phyloP scores from a whole-genome alignment of 2,888 invertebrate genomes.

The Hirtodrosophila duncani region DNA sequence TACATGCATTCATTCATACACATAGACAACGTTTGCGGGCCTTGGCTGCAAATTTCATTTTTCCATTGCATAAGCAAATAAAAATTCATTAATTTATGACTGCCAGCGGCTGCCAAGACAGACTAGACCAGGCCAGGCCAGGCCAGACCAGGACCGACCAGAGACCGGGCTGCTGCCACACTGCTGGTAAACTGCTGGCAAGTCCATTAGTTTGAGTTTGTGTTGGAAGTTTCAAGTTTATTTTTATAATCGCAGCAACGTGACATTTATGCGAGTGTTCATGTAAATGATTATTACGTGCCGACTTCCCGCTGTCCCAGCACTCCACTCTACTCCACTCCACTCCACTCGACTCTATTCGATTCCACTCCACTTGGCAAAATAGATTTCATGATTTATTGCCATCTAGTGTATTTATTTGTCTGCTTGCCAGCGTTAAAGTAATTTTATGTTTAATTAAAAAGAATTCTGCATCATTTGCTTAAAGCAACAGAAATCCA shows the following conservation, averaged over 20 bases:
- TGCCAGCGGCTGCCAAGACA: conserved; percentile 50
- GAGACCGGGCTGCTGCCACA: not conserved
- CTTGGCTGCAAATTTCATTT: conserved; percentile 47
- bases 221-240: conserved; percentile 53
- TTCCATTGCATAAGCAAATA: conserved; percentile 70
- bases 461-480: conserved; percentile 68
- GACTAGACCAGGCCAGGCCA: conserved; percentile 7
- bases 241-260: conserved; percentile 72
- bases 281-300: conserved; percentile 73
- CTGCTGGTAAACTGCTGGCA: conserved; percentile 18
- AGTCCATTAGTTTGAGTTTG: conserved; percentile 55
- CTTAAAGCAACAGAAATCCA: conserved; percentile 27
- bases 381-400: conserved; percentile 69
- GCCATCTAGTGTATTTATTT: conserved; percentile 15
- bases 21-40: conserved; percentile 10
- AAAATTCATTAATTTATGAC: conserved; percentile 73
- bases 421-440: conserved; percentile 51
- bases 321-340: not conserved
- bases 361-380: conserved; percentile 38
- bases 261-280: conserved; percentile 74
- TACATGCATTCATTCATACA: conserved; percentile 43
- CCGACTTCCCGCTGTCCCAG: conserved; percentile 47
- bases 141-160: conserved; percentile 1
- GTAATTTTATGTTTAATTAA: conserved; percentile 72
- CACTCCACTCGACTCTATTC: not conserved